Conservation (phyloP, 2,113 vertebrate genomes). For the Rhadina sibilatrix region DNA sequence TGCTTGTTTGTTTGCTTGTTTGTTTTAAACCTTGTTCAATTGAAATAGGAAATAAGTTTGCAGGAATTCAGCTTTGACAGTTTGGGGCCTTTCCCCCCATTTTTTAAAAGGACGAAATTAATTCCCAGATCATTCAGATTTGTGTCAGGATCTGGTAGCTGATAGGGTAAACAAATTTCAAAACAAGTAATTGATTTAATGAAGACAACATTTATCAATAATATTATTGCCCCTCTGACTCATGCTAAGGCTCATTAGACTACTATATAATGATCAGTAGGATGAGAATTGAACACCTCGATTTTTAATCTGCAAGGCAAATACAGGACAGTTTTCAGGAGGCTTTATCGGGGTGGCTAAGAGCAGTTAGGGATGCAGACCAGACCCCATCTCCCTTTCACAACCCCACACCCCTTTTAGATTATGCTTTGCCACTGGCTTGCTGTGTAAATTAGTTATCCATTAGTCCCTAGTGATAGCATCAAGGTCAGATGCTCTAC, state of each 20-base stretch:
- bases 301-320: neutral
- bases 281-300: neutral
- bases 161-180: neutral
- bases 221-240: neutral
- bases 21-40: neutral
- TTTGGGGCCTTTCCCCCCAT: rapidly evolving
- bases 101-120: neutral
- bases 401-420: neutral
- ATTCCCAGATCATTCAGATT: neutral
- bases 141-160: neutral
- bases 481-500: neutral
- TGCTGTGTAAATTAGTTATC: neutral
- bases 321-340: neutral
- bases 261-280: neutral
- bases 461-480: neutral
- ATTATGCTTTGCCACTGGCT: neutral
- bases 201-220: neutral
- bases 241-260: neutral
- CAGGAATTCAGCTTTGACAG: neutral
- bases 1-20: neutral
- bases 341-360: neutral
- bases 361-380: neutral
- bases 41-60: neutral
- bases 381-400: neutral
- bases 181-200: neutral